phyloP scores from a whole-genome alignment of 2,888 invertebrate species.

The Megaustenia siamemsis region DNA sequence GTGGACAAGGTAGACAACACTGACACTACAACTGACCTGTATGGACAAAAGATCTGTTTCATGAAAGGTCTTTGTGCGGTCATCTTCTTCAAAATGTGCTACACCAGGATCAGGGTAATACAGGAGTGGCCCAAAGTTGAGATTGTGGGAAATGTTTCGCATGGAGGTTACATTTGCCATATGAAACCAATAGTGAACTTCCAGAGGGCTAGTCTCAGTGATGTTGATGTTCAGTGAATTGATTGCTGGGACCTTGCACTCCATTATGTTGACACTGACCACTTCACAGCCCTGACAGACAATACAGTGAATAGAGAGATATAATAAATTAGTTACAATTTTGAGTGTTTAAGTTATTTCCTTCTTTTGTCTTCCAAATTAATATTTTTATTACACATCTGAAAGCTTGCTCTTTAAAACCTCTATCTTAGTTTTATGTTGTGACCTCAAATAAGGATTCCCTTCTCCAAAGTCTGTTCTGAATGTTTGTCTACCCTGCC shows the following conservation, averaged over 20 bases:
- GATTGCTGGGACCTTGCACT: slow-evolving; percentile 61
- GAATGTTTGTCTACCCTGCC: too few species aligned
- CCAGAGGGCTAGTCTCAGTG: slow-evolving; percentile 83
- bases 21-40: slow-evolving; percentile 82
- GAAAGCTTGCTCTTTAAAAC: too few species aligned
- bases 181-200: slow-evolving; percentile 90
- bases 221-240: slow-evolving; percentile 83
- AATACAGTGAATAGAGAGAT: background rate
- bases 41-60: slow-evolving; percentile 96
- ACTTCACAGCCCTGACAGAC: slow-evolving; percentile 47
- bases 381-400: too few species aligned
- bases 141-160: slow-evolving; percentile 86
- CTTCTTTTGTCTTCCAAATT: too few species aligned
- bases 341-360: too few species aligned
- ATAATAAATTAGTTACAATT: background rate
- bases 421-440: too few species aligned
- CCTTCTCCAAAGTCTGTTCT: too few species aligned
- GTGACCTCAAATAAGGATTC: too few species aligned
- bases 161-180: slow-evolving; percentile 95
- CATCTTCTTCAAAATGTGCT: slow-evolving; percentile 86
- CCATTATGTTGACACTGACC: slow-evolving; percentile 56
- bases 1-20: background rate
- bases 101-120: slow-evolving; percentile 95
- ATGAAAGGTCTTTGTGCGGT: slow-evolving; percentile 85
- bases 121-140: slow-evolving; percentile 85